Base-by-base conservation (phyloP, 92 coral and sea anemone species). In the Epizoanthus scotinus region DNA sequence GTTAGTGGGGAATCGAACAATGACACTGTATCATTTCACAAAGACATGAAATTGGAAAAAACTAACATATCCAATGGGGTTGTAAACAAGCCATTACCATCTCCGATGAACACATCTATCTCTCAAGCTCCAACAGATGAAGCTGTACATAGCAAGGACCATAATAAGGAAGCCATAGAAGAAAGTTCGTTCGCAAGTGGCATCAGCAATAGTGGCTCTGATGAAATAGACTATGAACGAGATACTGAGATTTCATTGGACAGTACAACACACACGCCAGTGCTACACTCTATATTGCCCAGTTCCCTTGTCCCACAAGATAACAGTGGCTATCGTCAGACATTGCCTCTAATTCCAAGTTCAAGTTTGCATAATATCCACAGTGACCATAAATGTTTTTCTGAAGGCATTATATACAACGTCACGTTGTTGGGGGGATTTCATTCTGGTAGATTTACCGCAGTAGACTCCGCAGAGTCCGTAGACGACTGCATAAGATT, bases 381-480 rank as follows among this genome's bases (percentile, higher is more conserved):
- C 36, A 38, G 38, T 75, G 24, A 36, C 5, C 55, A 36, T 26
- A 75, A 75, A 57, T 89, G 92, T 59, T 67, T 70, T 10, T 15
- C 85, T 26, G 56, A 52, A 42, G 67, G 69, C 14, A 62, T 74
- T 6, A 87, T 66, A 28, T 54, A 88, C 62, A 87, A 95, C 69
- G 92, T 86, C 13, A 92, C 98, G 18, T 29, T 95, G 5, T 70
- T 69, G 24, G 98, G 93, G 15, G 98, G 98, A 40, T 79, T 82
- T 25, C 63, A 83, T 13, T 89, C 97, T 38, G 95, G 95, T 8
- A 86, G 74, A 29, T 95, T 92, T 61, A 87, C 83, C n/a, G 91
- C 86, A 24, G 84, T 77, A 13, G 92, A 91, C 0, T 81, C 61
- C 34, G 86, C 86, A 56, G 73, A 68, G 1, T 88, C 91, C 8